These are phyloP conservation scores for Synergus gifuensis DNA, from an alignment of 2,888 invertebrate genomes.

Conservation along the genomic window DNA sequence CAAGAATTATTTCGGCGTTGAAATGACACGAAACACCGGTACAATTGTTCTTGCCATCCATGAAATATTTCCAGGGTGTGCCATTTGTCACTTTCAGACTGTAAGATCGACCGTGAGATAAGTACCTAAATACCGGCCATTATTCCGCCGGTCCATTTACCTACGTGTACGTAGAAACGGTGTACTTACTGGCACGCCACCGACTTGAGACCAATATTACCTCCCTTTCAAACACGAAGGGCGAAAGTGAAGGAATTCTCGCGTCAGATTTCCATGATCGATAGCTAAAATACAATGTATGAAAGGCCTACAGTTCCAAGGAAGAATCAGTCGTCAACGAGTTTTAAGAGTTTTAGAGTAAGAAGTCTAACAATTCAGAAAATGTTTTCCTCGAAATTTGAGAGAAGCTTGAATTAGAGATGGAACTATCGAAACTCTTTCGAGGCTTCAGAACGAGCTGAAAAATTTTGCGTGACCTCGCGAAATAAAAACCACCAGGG, in stretches of 20 bases:
- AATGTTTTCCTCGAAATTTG: background rate
- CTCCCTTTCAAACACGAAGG: slow-evolving; percentile 18
- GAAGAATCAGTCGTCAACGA: too few relatives aligned
- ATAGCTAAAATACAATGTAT: slow-evolving; percentile 30
- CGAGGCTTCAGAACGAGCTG: background rate
- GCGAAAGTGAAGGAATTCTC: slow-evolving; percentile 34
- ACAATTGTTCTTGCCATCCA: slow-evolving; percentile 10
- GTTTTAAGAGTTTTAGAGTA: background rate
- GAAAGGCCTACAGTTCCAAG: background rate
- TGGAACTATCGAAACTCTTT: too few relatives aligned
- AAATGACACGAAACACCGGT: slow-evolving; percentile 12
- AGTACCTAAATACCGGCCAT: slow-evolving; percentile 36
- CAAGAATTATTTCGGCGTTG: background rate
- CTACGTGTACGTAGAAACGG: slow-evolving; percentile 37
- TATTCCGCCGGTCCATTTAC: slow-evolving; percentile 40
- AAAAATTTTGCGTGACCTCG: slow-evolving; percentile 53
- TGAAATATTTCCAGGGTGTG: slow-evolving; percentile 35
- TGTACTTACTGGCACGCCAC: slow-evolving; percentile 40
- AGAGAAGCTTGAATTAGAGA: too few relatives aligned
- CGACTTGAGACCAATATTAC: slow-evolving; percentile 21
- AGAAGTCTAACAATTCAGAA: background rate
- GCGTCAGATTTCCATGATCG: slow-evolving; percentile 23
- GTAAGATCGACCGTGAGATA: slow-evolving; percentile 37
- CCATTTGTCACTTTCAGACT: slow-evolving; percentile 39
- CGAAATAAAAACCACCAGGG: slow-evolving; percentile 53